phyloP scores from a whole-genome alignment of 1,140 invertebrate species.

The Elysia chlorotica region DNA sequence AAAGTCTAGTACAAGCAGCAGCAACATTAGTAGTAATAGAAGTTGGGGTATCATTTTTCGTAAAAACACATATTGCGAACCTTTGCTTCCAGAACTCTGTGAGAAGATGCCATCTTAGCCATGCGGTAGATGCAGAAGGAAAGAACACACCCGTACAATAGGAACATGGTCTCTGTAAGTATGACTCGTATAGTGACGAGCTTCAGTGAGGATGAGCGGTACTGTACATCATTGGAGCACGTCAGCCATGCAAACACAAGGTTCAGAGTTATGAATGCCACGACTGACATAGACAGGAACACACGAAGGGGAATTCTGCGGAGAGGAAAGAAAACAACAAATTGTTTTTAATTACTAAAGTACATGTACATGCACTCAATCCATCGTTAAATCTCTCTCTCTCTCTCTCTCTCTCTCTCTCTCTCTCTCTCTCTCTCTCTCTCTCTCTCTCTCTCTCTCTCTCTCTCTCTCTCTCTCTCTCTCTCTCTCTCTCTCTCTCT shows the following conservation, averaged over 20 bases:
- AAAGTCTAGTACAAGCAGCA: not conserved
- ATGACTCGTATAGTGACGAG: constrained; percentile 48
- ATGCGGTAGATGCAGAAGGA: constrained; percentile 57
- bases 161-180: constrained; percentile 59
- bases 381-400: too few species aligned
- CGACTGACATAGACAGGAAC: constrained; percentile 37
- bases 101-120: constrained; percentile 52
- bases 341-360: too few species aligned
- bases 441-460: not conserved
- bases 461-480: not conserved
- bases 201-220: constrained; percentile 32
- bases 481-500: not conserved
- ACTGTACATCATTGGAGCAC: constrained; percentile 28
- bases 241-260: constrained; percentile 48
- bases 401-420: too few species aligned
- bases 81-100: constrained; percentile 58
- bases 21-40: not conserved
- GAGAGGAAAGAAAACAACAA: constrained; percentile 3
- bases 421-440: not conserved
- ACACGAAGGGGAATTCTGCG: constrained; percentile 43
- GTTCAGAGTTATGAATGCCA: constrained; percentile 55
- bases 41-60: not conserved
- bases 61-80: constrained; percentile 31
- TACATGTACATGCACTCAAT: too few species aligned
- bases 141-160: constrained; percentile 52